Evolutionary conservation across 2,888 invertebrate species (phyloP), one percentile per base, ranked within the genome.

Genomic region (Epicampocera succincta): DNA sequence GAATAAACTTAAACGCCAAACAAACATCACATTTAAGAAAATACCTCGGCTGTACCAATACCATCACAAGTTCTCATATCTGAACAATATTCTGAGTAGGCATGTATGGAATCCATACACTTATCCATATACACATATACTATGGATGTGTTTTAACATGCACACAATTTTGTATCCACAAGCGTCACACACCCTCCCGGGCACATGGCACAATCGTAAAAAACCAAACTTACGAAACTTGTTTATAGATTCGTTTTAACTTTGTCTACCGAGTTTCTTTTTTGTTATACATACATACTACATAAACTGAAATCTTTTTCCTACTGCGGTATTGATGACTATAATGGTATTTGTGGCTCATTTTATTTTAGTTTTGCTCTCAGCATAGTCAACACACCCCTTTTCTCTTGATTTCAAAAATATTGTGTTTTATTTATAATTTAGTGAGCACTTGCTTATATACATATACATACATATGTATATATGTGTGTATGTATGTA

Each of bases 11-110:
- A 46, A 71, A 71, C 58, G 42, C 66, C 54, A 61, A 54, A 48
- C 46, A 65, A 78, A 78, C 78, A 82, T 58, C 66, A 75, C 69
- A 78, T 82, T 78, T 75, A 78, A 75, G 74, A 82, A 82, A 82
- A 78, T 54, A 61, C 74, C 66, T 75, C 78, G 61, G 52, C 17
- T 71, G 21, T 9, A 33, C 52, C 21, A 58, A 73, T 60, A 52
- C 60, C 19, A 3, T 17, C 12, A 17, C 19, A 25, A 13, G 29
- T 9, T 65, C 19, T 54, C 46, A 29, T 54, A 58, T 60, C 12
- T 42, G 15, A 40, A 63, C 2, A 21, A 8, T 17, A 65, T 33
- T 48, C 29, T 58, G 21, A 19, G 40, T 52, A 3, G 11, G 58
- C 40, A 15, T 19, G 9, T 54, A 12, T 40, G n/a, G n/a, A n/a